These are phyloP conservation scores for Anoplophora glabripennis DNA, from an alignment of 1,140 invertebrate species.

Conservation along the genomic window DNA sequence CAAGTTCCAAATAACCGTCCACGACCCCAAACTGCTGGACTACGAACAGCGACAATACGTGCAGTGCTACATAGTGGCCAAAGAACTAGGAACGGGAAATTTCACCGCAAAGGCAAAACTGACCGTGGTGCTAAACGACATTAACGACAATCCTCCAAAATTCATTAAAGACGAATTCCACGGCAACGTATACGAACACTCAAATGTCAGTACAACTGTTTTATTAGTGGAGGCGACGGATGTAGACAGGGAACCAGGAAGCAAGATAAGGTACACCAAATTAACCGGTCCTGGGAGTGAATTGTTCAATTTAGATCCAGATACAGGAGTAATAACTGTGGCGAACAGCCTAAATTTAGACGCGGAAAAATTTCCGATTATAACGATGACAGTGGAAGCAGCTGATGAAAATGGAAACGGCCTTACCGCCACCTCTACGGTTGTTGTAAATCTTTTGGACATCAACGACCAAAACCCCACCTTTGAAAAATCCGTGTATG, in stretches of 20 bases:
- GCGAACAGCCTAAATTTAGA: slow-evolving; percentile 50
- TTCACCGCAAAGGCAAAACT: slow-evolving; percentile 70
- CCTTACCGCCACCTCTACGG: slow-evolving; percentile 65
- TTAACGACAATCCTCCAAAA: slow-evolving; percentile 85
- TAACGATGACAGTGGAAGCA: slow-evolving; percentile 79
- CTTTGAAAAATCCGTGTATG: slow-evolving; percentile 77
- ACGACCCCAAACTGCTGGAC: slow-evolving; percentile 77
- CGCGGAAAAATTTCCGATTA: slow-evolving; percentile 68
- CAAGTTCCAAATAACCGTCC: slow-evolving; percentile 77
- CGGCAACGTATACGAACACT: slow-evolving; percentile 39
- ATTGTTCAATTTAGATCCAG: slow-evolving; percentile 67
- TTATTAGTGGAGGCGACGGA: slow-evolving; percentile 74
- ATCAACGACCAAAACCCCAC: slow-evolving; percentile 84
- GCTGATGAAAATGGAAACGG: slow-evolving; percentile 80
- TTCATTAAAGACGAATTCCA: slow-evolving; percentile 73
- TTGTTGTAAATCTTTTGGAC: slow-evolving; percentile 75
- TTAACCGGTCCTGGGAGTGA: slow-evolving; percentile 31
- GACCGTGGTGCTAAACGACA: slow-evolving; percentile 77
- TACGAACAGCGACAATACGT: slow-evolving; percentile 75
- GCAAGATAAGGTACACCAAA: slow-evolving; percentile 71
- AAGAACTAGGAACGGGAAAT: slow-evolving; percentile 73
- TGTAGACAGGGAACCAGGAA: slow-evolving; percentile 68
- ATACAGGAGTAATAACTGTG: slow-evolving; percentile 74
- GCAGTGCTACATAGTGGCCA: slow-evolving; percentile 74
- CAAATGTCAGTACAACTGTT: slow-evolving; percentile 57